Evolutionary conservation across 2,888 invertebrate species (phyloP).

Genomic region (Rhingia rostrata): DNA sequence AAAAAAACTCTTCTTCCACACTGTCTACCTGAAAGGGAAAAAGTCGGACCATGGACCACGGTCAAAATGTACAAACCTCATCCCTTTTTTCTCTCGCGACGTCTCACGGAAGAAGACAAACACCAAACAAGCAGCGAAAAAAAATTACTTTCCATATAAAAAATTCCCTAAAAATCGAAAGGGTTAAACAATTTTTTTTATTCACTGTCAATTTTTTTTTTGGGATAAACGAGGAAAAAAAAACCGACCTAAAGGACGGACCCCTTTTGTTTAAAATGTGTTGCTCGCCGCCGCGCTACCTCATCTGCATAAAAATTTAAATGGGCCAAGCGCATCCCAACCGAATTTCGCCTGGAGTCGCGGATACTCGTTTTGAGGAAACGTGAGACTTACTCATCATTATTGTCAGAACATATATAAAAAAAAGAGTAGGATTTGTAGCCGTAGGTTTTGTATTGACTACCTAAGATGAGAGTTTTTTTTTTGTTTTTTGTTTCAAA

Average conservation of each 20-base stretch:
- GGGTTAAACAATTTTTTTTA: constrained; percentile 67
- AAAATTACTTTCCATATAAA: constrained; percentile 32
- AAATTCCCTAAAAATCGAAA: constrained; percentile 66
- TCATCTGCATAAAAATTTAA: constrained; percentile 73
- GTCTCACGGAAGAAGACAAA: constrained; percentile 69
- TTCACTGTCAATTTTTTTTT: constrained; percentile 60
- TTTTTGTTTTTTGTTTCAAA: constrained; percentile 54
- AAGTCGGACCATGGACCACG: constrained; percentile 70
- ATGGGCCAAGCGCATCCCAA: constrained; percentile 63
- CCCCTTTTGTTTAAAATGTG: constrained; percentile 71
- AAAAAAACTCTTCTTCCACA: constrained; percentile 32
- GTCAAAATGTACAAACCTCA: constrained; percentile 50
- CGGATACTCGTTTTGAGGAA: constrained; percentile 74
- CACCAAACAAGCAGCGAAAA: constrained; percentile 36
- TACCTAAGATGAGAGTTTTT: constrained; percentile 45
- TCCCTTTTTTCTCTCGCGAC: constrained; percentile 58
- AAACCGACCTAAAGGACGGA: constrained; percentile 63
- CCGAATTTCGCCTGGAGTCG: constrained; percentile 71
- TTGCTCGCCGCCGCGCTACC: constrained; percentile 55
- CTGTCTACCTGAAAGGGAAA: constrained; percentile 67
- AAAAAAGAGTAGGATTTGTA: constrained; percentile 24
- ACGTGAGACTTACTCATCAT: constrained; percentile 73
- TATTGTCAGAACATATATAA: constrained; percentile 69
- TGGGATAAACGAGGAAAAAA: constrained; percentile 52
- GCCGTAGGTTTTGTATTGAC: constrained; percentile 35